phyloP scores from a whole-genome alignment of 2,797 vertebrate genomes.

The Channallabes apus region DNA sequence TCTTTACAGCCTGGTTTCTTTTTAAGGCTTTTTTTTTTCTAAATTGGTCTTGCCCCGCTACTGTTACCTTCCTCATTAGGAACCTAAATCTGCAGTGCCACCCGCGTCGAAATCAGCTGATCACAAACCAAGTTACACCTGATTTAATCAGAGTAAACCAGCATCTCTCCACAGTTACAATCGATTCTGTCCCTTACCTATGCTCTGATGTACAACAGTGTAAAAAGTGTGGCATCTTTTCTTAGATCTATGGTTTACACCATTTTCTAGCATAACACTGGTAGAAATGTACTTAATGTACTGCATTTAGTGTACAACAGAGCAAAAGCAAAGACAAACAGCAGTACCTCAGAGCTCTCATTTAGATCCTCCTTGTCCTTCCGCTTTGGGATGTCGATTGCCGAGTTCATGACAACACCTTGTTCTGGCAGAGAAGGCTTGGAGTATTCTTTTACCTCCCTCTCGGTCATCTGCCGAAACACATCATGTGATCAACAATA shows the following conservation, averaged over 20 bases:
- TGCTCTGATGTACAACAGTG: background rate
- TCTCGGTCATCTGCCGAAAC: constrained; percentile 74
- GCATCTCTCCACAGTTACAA: background rate
- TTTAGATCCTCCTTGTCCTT: constrained; percentile 80
- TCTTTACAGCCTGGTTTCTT: background rate
- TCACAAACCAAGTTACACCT: background rate
- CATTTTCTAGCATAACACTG: background rate
- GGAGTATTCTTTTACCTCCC: constrained; percentile 81
- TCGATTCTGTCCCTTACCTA: background rate
- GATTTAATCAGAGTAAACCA: background rate
- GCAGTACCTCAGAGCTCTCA: constrained; percentile 80
- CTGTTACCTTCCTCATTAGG: background rate
- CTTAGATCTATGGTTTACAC: constrained; percentile 27
- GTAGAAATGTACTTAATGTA: background rate
- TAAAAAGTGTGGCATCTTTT: constrained; percentile 12
- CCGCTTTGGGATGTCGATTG: constrained; percentile 76
- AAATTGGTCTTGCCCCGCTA: background rate
- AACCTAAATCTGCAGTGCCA: background rate
- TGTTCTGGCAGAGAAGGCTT: constrained; percentile 74
- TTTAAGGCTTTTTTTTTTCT: background rate
- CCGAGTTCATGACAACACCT: constrained; percentile 70
- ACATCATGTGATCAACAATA: constrained; percentile 9
- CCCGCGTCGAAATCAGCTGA: background rate
- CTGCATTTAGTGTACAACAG: background rate
- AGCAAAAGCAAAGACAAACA: constrained; percentile 29